These are phyloP conservation scores for Chauna torquata DNA, from an alignment of 2,113 vertebrate species.

Conservation along the genomic window DNA sequence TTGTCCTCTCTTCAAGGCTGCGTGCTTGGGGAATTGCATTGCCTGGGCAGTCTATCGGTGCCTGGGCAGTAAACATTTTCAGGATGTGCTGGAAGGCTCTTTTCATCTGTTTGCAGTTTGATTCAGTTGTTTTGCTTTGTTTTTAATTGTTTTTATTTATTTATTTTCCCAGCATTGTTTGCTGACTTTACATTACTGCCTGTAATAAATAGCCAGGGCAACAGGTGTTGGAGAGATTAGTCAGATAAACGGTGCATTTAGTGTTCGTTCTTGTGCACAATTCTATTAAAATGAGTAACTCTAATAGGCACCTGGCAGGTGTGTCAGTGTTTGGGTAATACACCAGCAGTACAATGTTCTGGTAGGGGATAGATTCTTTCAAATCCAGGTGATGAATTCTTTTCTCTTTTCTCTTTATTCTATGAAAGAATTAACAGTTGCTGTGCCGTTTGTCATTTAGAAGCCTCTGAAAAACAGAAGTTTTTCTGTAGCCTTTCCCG, in stretches of 20 bases:
- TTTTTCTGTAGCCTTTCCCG: not conserved
- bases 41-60: not conserved
- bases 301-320: constrained; percentile 16
- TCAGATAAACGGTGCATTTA: not conserved
- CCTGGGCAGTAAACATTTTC: too few relatives aligned
- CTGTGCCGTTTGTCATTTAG: not conserved
- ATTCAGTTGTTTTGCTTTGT: not conserved
- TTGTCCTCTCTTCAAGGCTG: not conserved
- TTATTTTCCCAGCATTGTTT: not conserved
- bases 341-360: not conserved
- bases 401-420: not conserved
- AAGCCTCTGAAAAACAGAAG: not conserved
- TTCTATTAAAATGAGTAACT: constrained; percentile 22
- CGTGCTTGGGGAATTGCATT: not conserved
- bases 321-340: not conserved
- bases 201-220: not conserved
- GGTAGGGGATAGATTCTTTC: not conserved
- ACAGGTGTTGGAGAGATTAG: not conserved
- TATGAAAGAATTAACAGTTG: not conserved
- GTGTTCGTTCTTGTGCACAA: not conserved
- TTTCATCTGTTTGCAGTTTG: not conserved
- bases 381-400: not conserved
- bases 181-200: not conserved
- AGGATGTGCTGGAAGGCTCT: not conserved
- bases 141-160: not conserved